Base-by-base conservation (phyloP, 2,113 vertebrate species). In the Baryphthengus martii region DNA sequence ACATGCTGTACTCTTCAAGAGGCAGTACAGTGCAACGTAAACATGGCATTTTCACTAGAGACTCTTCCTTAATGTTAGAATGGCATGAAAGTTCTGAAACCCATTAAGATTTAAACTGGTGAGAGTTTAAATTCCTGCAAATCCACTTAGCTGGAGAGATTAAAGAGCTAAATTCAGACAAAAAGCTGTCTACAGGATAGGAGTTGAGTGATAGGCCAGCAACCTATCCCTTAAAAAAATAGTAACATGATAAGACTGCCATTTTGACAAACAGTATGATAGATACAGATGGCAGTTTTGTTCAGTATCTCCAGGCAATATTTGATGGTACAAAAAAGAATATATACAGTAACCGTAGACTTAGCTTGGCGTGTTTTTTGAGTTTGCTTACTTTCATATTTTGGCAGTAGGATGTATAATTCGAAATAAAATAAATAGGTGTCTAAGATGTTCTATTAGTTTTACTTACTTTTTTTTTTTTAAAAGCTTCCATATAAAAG, bases 331-430 rank as follows among this genome's bases (percentile, higher is more conserved):
- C 6, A 78, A 71, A 88, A 65, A n/a, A 67, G 37, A 50, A 1
- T 17, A 2, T 47, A 40, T 26, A 47, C 10, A 70, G n/a, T 58
- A 93, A 77, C 15, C 29, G 24, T 7, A 73, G 28, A 39, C 37
- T 61, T 89, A 44, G 6, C 18, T 83, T 81, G 26, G 4, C 77
- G 62, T 83, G 26, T 2, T 75, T 77, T 93, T 56, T 40, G 78
- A 84, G 35, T 89, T 96, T 89, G 45, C 28, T 76, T 94, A n/a
- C 45, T 84, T 93, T 92, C n/a, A 56, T 77, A 70, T 59, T 91
- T 61, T 40, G 88, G 62, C 87, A 82, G 31, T 76, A 82, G 17
- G 35, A 68, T 55, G 33, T 39, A 93, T 70, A 81, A 85, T 85
- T 81, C 93, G 61, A 96, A 91, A 84, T 65, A 85, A 90, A 94